Conservation (phyloP, 2,797 vertebrate genomes). For the Sebastes glaucus region DNA sequence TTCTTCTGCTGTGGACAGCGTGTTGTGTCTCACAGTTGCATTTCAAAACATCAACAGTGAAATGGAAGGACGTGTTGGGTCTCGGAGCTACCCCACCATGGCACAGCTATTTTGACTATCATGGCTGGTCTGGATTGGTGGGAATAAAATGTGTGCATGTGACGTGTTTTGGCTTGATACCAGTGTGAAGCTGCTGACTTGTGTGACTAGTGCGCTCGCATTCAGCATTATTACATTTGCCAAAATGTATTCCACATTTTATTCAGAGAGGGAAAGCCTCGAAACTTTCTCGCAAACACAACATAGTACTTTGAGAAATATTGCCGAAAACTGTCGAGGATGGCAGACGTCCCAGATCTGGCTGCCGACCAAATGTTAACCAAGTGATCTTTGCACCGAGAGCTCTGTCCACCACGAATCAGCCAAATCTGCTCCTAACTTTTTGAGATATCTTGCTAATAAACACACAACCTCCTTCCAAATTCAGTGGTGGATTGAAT, state of each 20-base stretch:
- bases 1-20: neutral
- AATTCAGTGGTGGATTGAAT: neutral
- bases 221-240: neutral
- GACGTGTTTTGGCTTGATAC: neutral
- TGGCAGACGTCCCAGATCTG: conserved; percentile 29
- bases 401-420: neutral
- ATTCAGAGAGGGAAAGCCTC: neutral
- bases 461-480: conserved; percentile 2
- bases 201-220: neutral
- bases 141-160: neutral
- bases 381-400: conserved; percentile 36
- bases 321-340: neutral
- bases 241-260: neutral
- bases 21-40: neutral
- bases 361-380: neutral
- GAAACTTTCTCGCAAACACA: conserved; percentile 3
- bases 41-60: neutral
- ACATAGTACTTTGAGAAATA: neutral
- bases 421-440: conserved; percentile 12
- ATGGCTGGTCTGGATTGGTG: neutral
- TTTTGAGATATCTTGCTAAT: conserved; percentile 1
- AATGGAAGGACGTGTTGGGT: neutral
- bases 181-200: conserved; percentile 3
- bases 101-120: neutral
- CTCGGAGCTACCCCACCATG: neutral